A percentile compares a stretch with the other conserved stretches of the same genome.
These are phyloP conservation scores for Drosophila atripex DNA, from an alignment of 2,888 invertebrate genomes.

Conservation along the genomic window DNA sequence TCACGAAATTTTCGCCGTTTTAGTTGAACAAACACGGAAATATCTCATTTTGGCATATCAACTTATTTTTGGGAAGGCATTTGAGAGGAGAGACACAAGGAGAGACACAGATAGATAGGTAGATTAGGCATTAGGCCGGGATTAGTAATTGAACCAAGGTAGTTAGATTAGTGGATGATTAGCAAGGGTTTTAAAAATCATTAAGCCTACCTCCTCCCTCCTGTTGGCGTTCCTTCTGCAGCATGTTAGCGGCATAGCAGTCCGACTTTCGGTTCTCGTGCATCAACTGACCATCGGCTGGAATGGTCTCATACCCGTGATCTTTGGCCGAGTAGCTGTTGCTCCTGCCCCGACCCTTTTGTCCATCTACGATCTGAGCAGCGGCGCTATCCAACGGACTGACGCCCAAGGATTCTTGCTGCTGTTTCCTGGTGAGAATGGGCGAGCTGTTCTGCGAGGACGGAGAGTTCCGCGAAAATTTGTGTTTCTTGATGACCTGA, in stretches of 20 bases:
- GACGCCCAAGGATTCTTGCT: constrained; percentile 67
- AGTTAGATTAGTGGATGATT: not conserved
- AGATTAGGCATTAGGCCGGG: constrained; percentile 55
- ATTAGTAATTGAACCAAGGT: constrained; percentile 7
- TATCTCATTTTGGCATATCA: constrained; percentile 82
- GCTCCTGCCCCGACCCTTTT: constrained; percentile 82
- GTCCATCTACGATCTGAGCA: constrained; percentile 69
- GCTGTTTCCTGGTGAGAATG: constrained; percentile 73
- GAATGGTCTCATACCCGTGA: constrained; percentile 87
- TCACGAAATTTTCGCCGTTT: constrained; percentile 75
- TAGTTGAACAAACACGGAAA: constrained; percentile 69
- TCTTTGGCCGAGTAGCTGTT: constrained; percentile 84
- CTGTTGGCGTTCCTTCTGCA: constrained; percentile 82
- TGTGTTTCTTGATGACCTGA: constrained; percentile 84
- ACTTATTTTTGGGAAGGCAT: constrained; percentile 64
- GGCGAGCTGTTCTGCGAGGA: constrained; percentile 82
- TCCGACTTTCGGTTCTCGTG: constrained; percentile 83
- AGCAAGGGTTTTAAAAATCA: not conserved
- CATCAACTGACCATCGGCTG: constrained; percentile 76
- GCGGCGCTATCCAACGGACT: constrained; percentile 77
- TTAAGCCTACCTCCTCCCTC: constrained; percentile 71
- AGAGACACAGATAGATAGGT: constrained; percentile 62
- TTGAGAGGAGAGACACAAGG: constrained; percentile 49
- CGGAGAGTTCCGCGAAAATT: constrained; percentile 80
- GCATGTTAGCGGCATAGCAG: constrained; percentile 81